Evolutionary conservation across 2,113 vertebrate species (phyloP).

Genomic region (Rhea americana): DNA sequence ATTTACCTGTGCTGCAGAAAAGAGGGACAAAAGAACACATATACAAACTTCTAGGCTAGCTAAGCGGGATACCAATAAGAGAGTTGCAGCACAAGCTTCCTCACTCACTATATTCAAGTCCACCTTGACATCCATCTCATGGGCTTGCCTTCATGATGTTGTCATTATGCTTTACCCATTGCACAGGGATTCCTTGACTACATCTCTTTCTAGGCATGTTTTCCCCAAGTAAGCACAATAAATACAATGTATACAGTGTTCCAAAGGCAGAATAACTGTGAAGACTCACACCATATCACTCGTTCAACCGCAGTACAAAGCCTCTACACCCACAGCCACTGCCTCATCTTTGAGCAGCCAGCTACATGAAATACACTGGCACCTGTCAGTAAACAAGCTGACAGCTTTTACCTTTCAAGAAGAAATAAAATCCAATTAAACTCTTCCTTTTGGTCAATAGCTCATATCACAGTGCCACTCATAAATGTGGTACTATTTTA

Average conservation of each 20-base stretch:
- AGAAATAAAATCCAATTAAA: constrained; percentile 9
- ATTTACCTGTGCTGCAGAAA: neutral
- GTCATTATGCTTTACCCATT: neutral
- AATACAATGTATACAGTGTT: neutral
- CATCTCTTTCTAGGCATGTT: neutral
- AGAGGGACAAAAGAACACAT: neutral
- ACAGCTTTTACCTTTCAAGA: neutral
- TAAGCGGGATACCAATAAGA: neutral
- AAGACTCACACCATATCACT: neutral
- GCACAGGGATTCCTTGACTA: neutral
- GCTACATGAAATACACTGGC: neutral
- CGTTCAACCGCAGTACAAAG: neutral
- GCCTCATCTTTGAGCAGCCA: neutral
- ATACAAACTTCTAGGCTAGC: neutral
- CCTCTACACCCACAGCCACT: neutral
- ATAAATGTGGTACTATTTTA: constrained; percentile 8
- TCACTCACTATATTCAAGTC: neutral
- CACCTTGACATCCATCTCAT: neutral
- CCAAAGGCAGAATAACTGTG: neutral
- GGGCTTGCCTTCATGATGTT: neutral
- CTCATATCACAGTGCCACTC: neutral
- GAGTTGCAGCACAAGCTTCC: neutral
- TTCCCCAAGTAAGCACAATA: neutral
- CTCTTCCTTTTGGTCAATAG: neutral
- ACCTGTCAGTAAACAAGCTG: neutral